phyloP scores from a whole-genome alignment of 2,113 vertebrate genomes.

The Pionites leucogaster region DNA sequence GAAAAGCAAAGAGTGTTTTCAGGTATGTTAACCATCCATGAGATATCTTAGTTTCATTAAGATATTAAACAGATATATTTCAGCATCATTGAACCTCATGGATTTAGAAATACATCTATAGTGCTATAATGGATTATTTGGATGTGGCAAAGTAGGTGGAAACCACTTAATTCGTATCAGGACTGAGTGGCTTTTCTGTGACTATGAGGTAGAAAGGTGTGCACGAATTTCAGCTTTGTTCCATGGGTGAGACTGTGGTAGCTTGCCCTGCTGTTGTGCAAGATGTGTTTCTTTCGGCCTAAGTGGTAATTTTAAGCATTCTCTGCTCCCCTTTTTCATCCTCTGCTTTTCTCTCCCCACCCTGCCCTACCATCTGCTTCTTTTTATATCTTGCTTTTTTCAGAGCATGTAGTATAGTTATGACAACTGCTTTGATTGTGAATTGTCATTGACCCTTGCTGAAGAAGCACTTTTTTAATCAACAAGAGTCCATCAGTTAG shows the following conservation, averaged over 20 bases:
- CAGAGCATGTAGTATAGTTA: background rate
- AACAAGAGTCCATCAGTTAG: background rate
- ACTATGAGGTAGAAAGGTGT: background rate
- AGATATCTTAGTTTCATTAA: background rate
- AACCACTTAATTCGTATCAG: background rate
- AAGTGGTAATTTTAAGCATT: background rate
- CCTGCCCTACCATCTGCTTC: background rate
- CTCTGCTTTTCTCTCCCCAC: background rate
- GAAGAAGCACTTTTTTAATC: background rate
- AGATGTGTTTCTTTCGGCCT: background rate
- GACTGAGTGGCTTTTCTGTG: background rate
- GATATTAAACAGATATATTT: background rate
- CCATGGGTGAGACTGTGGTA: background rate
- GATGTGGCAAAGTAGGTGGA: background rate
- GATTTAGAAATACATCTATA: background rate
- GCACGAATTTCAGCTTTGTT: background rate
- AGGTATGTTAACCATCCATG: background rate
- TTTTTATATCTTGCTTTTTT: background rate
- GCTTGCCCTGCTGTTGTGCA: background rate
- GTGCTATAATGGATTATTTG: background rate
- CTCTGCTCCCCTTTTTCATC: background rate
- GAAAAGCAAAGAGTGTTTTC: background rate
- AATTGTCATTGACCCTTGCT: background rate
- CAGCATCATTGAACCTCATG: background rate
- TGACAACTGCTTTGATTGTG: conserved; percentile 19